phyloP scores from a whole-genome alignment of 2,888 invertebrate species.

The Archips crataeganus region DNA sequence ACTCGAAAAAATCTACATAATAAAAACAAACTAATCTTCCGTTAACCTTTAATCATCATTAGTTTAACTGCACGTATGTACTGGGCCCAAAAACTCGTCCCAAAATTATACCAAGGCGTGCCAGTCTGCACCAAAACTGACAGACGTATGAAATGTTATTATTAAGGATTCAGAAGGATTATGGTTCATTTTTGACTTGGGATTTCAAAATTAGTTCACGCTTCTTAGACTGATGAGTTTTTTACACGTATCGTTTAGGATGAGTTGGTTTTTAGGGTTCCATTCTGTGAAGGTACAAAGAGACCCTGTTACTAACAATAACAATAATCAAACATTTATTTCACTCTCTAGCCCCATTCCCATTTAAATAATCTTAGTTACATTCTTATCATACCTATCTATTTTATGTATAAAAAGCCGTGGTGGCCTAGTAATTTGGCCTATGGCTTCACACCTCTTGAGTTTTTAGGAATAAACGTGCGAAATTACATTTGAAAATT shows the following conservation, averaged over 20 bases:
- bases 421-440: too few species aligned
- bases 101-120: conserved; percentile 34
- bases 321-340: too few species aligned
- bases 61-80: background rate
- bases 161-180: conserved; percentile 35
- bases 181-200: conserved; percentile 9
- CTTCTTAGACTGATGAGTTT: conserved; percentile 8
- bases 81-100: conserved; percentile 7
- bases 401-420: too few species aligned
- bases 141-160: conserved; percentile 36
- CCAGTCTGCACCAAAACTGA: conserved; percentile 25
- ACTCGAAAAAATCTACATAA: background rate
- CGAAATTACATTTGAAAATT: too few species aligned
- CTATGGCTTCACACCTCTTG: too few species aligned
- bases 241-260: background rate
- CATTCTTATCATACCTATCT: too few species aligned
- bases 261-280: too few species aligned
- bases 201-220: conserved; percentile 36
- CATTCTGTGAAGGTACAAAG: too few species aligned
- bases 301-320: too few species aligned
- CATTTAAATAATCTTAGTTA: too few species aligned
- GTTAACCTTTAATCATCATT: background rate
- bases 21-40: background rate
- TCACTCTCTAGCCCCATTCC: too few species aligned
- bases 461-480: too few species aligned